Percentiles rank a stretch among this genome's conserved stretches.
phyloP scores from a whole-genome alignment of 2,113 vertebrate genomes.

The Phaethornis superciliosus region DNA sequence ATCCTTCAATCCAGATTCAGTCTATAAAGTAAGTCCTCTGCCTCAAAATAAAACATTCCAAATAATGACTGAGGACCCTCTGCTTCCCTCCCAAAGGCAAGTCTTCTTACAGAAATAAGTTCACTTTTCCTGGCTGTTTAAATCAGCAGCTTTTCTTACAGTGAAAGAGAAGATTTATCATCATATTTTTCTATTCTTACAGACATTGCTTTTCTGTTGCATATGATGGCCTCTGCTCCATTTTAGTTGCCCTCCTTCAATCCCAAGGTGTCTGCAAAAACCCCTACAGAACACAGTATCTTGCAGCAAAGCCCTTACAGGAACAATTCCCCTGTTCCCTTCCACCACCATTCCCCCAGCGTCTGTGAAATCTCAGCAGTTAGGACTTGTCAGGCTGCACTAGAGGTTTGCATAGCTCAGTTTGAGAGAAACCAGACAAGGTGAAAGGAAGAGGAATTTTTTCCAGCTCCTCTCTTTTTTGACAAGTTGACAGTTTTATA shows the following conservation, averaged over 20 bases:
- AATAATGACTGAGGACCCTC: not conserved
- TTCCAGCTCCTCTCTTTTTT: slow-evolving; percentile 35
- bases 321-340: not conserved
- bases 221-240: not conserved
- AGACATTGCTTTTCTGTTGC: not conserved
- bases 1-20: not conserved
- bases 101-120: not conserved
- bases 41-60: slow-evolving; percentile 7
- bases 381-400: slow-evolving; percentile 30
- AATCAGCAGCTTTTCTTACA: not conserved
- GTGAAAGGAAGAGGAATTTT: slow-evolving; percentile 4
- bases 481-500: slow-evolving; percentile 44
- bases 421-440: slow-evolving; percentile 51
- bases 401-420: not conserved
- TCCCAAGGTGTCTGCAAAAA: not conserved
- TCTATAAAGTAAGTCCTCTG: not conserved
- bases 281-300: not conserved
- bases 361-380: slow-evolving; percentile 55
- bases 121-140: not conserved
- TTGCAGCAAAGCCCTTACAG: not conserved
- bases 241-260: not conserved
- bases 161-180: not conserved
- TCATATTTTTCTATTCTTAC: not conserved
- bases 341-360: not conserved
- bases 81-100: not conserved